Evolutionary conservation across 2,113 vertebrate genomes (phyloP).

Genomic region (Thamnophis sirtalis): DNA sequence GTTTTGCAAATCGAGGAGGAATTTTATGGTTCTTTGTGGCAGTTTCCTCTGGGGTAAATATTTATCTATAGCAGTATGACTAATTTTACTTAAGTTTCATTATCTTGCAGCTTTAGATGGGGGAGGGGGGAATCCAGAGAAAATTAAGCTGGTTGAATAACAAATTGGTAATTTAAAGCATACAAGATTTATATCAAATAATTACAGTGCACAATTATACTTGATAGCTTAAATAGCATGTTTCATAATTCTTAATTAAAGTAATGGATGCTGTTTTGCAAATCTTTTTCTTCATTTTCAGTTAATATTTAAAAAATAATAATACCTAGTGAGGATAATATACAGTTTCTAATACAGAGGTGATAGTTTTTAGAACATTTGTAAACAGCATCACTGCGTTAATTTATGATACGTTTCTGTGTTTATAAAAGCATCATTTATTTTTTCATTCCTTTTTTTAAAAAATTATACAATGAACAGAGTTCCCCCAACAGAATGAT

Average conservation of each 20-base stretch:
- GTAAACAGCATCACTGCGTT: background rate
- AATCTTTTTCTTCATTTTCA: background rate
- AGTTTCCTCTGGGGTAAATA: slow-evolving; percentile 18
- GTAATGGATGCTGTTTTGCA: background rate
- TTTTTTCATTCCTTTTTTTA: background rate
- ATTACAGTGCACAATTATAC: background rate
- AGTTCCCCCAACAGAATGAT: background rate
- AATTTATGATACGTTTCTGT: background rate
- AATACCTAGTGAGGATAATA: background rate
- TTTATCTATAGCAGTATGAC: slow-evolving; percentile 13
- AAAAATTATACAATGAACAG: rapidly evolving
- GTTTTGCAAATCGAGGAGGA: slow-evolving; percentile 5
- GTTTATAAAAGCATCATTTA: background rate
- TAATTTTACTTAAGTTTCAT: background rate
- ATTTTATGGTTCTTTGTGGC: slow-evolving; percentile 4
- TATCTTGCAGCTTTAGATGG: background rate
- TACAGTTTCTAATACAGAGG: background rate
- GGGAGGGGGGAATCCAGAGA: background rate
- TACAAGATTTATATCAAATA: slow-evolving; percentile 8
- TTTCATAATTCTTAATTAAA: background rate
- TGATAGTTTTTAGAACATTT: background rate
- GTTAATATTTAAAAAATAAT: background rate
- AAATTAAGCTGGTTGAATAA: background rate
- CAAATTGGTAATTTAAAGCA: background rate
- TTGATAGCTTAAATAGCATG: background rate